Percentiles rank a stretch among this genome's conserved stretches.
Evolutionary conservation across 1,140 invertebrate species (phyloP).

Genomic region (Phenacoccus solenopsis): DNA sequence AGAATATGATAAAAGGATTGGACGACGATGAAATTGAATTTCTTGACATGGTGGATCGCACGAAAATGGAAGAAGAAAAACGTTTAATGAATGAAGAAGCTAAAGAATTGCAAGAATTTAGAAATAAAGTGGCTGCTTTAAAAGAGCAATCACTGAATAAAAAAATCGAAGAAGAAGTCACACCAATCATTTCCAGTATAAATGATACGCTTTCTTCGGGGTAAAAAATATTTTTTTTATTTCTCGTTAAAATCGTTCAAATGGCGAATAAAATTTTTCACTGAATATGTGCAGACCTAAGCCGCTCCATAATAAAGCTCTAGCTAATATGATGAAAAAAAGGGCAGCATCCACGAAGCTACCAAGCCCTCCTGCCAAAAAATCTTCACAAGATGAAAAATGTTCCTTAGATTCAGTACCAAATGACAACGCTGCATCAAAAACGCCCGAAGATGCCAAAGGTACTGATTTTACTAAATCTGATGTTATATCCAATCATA

Average conservation of each 20-base stretch:
- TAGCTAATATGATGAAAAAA: neutral
- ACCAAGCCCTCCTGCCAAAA: neutral
- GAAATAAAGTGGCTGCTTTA: conserved; percentile 59
- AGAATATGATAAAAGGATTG: conserved; percentile 87
- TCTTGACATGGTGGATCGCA: conserved; percentile 73
- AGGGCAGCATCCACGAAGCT: neutral
- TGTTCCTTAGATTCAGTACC: neutral
- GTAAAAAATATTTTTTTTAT: neutral
- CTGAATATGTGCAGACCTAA: neutral
- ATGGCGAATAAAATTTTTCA: too few relatives aligned
- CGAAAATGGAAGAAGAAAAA: conserved; percentile 68
- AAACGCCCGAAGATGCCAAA: neutral
- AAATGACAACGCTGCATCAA: neutral
- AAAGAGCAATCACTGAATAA: conserved; percentile 32
- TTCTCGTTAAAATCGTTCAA: neutral
- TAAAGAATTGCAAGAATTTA: conserved; percentile 67
- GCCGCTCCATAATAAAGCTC: neutral
- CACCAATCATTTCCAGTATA: neutral
- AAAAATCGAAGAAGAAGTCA: conserved; percentile 1
- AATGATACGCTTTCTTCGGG: neutral
- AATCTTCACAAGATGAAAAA: neutral
- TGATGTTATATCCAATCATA: too few relatives aligned
- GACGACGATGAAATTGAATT: conserved; percentile 93
- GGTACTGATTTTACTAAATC: neutral
- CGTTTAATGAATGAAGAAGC: conserved; percentile 68